Conservation (phyloP, 2,113 vertebrate species). For the Bujurquina vittata region DNA sequence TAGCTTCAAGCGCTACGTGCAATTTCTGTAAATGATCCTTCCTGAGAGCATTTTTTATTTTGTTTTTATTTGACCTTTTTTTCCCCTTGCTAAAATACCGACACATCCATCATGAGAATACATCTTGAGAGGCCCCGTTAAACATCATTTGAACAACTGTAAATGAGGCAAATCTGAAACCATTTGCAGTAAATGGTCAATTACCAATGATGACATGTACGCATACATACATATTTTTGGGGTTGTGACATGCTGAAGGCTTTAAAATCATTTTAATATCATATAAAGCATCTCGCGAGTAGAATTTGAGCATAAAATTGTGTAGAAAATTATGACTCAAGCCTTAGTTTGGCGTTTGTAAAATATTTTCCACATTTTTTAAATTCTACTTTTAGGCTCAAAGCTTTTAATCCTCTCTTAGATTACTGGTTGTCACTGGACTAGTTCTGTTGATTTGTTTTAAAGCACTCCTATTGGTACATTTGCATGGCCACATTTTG, state of each 20-base stretch:
- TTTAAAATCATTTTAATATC: neutral
- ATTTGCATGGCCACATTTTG: neutral
- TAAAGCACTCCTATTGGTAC: neutral
- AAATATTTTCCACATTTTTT: neutral
- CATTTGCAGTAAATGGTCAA: slow-evolving; percentile 55
- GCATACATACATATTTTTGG: too few species aligned
- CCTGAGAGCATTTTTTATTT: neutral
- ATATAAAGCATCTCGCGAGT: neutral
- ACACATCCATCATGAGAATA: slow-evolving; percentile 4
- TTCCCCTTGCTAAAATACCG: neutral
- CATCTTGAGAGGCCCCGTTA: slow-evolving; percentile 25
- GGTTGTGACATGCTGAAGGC: too few species aligned
- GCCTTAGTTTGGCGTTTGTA: neutral
- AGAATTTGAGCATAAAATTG: neutral
- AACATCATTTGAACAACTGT: slow-evolving; percentile 31
- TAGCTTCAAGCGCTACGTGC: neutral
- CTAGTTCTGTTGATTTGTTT: neutral
- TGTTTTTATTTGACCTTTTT: neutral
- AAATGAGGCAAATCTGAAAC: slow-evolving; percentile 58
- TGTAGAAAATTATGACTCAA: neutral
- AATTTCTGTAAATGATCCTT: neutral
- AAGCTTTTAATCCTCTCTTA: neutral
- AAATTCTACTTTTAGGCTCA: neutral
- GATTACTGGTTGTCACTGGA: neutral
- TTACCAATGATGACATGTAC: slow-evolving; percentile 17